phyloP scores from a whole-genome alignment of 2,888 invertebrate genomes.

The Athalia cordata region DNA sequence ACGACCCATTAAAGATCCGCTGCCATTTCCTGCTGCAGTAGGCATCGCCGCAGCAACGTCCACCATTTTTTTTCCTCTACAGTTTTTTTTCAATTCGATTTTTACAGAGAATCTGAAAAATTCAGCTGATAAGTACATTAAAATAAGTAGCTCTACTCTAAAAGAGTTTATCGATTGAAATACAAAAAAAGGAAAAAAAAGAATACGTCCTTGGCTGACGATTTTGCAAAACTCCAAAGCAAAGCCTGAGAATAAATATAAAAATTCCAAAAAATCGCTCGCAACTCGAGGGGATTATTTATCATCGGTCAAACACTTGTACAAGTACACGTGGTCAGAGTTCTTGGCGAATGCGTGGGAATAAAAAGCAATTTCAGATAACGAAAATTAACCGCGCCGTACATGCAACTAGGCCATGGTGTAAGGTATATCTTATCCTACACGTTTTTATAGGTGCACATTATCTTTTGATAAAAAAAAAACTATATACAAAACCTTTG shows the following conservation, averaged over 20 bases:
- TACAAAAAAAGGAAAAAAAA: too few species aligned
- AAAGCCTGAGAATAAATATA: not conserved
- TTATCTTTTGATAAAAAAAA: too few species aligned
- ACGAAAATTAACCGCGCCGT: constrained; percentile 51
- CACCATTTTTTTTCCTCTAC: constrained; percentile 58
- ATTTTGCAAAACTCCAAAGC: not conserved
- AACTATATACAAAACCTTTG: too few species aligned
- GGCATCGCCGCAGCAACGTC: constrained; percentile 65
- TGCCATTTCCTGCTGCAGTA: constrained; percentile 52
- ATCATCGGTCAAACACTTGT: not conserved
- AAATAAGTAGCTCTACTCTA: too few species aligned
- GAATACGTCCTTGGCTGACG: too few species aligned
- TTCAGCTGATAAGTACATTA: not conserved
- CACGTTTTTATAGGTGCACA: too few species aligned
- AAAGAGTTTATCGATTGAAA: too few species aligned
- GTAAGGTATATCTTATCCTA: not conserved
- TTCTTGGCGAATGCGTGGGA: not conserved
- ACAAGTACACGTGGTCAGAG: constrained; percentile 9
- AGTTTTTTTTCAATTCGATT: not conserved
- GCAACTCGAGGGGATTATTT: not conserved
- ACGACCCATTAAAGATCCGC: constrained; percentile 67
- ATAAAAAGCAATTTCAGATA: constrained; percentile 53
- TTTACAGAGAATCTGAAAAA: not conserved
- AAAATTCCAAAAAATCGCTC: not conserved
- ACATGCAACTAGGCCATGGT: constrained; percentile 54